Evolutionary conservation across 1,140 invertebrate genomes (phyloP), one percentile per base, ranked within the genome.

Genomic region (Rhyzopertha dominica): DNA sequence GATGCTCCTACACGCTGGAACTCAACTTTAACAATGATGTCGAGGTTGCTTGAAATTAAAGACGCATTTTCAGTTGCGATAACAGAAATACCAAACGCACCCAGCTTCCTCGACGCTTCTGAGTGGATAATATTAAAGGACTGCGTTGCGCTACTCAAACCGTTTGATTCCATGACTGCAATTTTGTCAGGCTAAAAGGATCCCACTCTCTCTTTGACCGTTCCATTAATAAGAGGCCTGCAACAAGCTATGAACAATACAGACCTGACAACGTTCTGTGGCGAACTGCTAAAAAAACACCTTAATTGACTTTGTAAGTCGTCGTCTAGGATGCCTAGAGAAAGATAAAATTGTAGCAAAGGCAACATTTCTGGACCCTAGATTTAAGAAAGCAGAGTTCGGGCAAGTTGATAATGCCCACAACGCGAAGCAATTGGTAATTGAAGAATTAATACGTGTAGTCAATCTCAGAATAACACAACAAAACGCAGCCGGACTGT

Each of bases 351-450:
- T 51, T 31, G 38, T 34, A 30, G 50, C 57, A 25, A 60, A 56
- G 41, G 47, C 53, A 20, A 61, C 60, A 10, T 57, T 62, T 39
- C 19, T 63, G 12, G 60, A 63, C 43, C 58, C 62, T 10, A 46
- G 60, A 19, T 63, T 56, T 43, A 62, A 62, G 42, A 58, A 60
- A 48, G 23, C 37, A 45, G 55, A 43, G 18, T 62, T 62, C 55
- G 54, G 56, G n/a, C 14, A 40, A 14, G 19, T 47, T 16, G 44
- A 46, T 24, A 64, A 62, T 53, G 58, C 58, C 12, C 29, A 54
- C 17, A 56, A 54, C 36, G 56, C 52, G 24, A 19, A 61, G 43
- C 45, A 51, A 41, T 59, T 18, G 31, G 30, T 64, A 34, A 23
- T 46, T 32, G 54, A 62, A 23, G 56, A 62, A 51, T 25, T 58